Base-by-base conservation (phyloP, 2,888 invertebrate species). In the Bellardia bayeri region DNA sequence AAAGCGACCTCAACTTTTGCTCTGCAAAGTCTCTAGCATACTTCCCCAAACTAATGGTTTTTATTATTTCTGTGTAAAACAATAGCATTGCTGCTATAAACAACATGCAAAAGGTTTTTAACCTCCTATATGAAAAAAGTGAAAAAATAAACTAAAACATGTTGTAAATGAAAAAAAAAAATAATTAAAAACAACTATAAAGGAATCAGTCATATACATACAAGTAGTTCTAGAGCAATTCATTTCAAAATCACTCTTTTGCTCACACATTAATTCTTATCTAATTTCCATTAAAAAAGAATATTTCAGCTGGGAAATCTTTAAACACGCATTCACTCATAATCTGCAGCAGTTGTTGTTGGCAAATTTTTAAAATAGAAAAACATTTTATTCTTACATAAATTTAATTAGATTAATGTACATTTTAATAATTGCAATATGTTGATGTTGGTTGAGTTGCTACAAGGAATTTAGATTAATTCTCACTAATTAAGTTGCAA, bases 101-200 rank as follows among this genome's bases (percentile, higher is more conserved):
- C 78, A 74, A 75, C 85, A 76, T 76, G 85, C 81, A 37, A 86
- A 82, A 86, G 82, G 68, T 79, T 86, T 69, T 79, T 82, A 74
- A 86, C 85, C 85, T 71, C 75, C n/a, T 33, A 69, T 11, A 68
- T 40, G 14, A 68, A 40, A 66, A 58, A 11, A 64, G 37, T 42
- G 13, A 37, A 40, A 63, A 68, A 56, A 58, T 68, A 40, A 33
- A 16, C 42, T 13, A 54, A 30, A 63, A 49, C 45, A 16, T 75
- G 74, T 64, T 63, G n/a, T 49, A 33, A 49, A 66, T 56, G 14
- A 9, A 0, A 13, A 13, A 16, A 23, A 72, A 1, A 33, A 54
- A 5, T 1, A 13, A 37, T 37, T 6, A 37, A 37, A 37, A 37
- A 4, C 37, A 37, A 37, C 37, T 40, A n/a, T 23, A 13, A 45